Evolutionary conservation across 2,113 vertebrate species (phyloP).

Genomic region (Gnathonemus echidnorhynchus): DNA sequence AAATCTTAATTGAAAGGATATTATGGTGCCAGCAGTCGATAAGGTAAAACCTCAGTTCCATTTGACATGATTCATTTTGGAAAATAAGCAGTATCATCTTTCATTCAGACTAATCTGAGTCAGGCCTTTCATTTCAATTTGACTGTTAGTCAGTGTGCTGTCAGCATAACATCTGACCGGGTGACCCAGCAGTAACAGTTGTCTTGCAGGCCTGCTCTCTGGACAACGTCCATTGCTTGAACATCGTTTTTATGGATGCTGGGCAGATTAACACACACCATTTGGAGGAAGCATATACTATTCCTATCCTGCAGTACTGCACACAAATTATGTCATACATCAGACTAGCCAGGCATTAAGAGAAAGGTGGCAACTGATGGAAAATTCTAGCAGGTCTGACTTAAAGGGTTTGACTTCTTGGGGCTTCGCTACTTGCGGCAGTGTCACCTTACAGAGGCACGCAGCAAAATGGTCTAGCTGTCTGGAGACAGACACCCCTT

Average conservation of each 20-base stretch:
- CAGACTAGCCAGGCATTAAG: not conserved
- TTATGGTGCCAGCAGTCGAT: not conserved
- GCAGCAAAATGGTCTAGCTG: not conserved
- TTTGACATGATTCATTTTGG: not conserved
- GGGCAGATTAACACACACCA: not conserved
- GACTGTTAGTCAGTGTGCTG: not conserved
- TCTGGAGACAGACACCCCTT: not conserved
- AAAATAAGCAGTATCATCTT: not conserved
- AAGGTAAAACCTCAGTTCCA: not conserved
- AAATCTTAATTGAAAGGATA: not conserved
- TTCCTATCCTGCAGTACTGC: not conserved
- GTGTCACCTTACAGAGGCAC: constrained; percentile 6
- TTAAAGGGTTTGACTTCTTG: not conserved
- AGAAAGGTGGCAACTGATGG: not conserved
- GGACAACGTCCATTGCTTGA: not conserved
- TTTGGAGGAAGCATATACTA: not conserved
- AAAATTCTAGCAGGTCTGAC: not conserved
- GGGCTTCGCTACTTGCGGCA: not conserved
- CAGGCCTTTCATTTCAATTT: not conserved
- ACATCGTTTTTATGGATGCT: not conserved
- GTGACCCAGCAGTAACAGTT: not conserved
- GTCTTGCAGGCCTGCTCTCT: not conserved
- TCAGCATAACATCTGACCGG: not conserved
- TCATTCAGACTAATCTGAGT: not conserved
- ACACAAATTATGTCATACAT: not conserved